Evolutionary conservation across 2,888 invertebrate genomes (phyloP), one percentile per base, ranked within the genome.

Genomic region (Stratiomys singularior): DNA sequence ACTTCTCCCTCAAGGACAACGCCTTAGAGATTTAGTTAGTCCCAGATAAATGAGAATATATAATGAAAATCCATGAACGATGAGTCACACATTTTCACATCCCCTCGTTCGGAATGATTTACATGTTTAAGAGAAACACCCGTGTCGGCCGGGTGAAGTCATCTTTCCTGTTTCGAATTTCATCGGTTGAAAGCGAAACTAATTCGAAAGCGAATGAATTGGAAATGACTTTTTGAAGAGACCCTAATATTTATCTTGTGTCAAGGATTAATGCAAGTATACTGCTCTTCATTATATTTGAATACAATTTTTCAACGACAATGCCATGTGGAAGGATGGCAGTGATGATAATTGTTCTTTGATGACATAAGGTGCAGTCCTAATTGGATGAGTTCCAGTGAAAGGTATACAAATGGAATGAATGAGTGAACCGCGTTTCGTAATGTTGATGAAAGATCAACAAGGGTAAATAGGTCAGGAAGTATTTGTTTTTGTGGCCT

Each of bases 71-170:
- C 9, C 5, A 60, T 25, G 23, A 13, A 13, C 30, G 64, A 64
- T 64, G 64, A 64, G 28, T 64, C 64, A 64, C 25, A 9, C 11
- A n/a, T 64, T 60, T 64, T 64, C 28, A 21, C 64, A 64, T 64
- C 64, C 64, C 64, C 5, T n/a, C 23, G 2, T 13, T 25, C 60
- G 30, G 25, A 64, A 64, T 64, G 64, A 64, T 64, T 64, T 64
- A 64, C 30, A 64, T n/a, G 21, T 64, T 60, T 23, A 64, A 27
- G 27, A 30, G 64, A 64, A 30, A 64, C 60, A 21, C 28, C 64
- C 64, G 27, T 4, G 27, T 25, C 4, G 64, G 1, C 28, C 4
- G 64, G 1, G 64, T 64, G 27, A 18, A 64, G 64, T 64, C 64
- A 64, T 30, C 64, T 64, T 30, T 30, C 7, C 60, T 1, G n/a